Evolutionary conservation across 1,140 invertebrate species (phyloP).

Genomic region (Drosophila arawakana): DNA sequence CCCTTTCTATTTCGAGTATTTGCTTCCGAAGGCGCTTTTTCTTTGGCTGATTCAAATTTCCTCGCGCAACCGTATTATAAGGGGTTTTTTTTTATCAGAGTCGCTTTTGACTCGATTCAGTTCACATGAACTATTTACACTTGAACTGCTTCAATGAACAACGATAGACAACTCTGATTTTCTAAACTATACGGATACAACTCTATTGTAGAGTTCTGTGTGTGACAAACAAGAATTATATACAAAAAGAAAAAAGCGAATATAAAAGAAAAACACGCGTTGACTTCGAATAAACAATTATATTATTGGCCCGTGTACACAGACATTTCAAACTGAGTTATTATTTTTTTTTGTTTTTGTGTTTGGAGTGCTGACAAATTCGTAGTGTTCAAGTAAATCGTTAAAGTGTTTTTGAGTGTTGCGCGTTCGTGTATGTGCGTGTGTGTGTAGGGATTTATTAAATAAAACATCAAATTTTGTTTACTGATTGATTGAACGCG

Average conservation of each 20-base stretch:
- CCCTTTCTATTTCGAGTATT: no score
- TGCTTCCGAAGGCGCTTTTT: no score
- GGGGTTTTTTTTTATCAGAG: no score
- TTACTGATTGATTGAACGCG: slow-evolving; percentile 17
- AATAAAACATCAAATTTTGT: slow-evolving; percentile 22
- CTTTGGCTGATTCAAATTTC: no score
- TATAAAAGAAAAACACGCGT: slow-evolving; percentile 20
- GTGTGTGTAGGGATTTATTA: slow-evolving; percentile 32
- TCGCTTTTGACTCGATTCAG: no score
- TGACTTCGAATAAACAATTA: slow-evolving; percentile 29
- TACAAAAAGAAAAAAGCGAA: slow-evolving; percentile 13
- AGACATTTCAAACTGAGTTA: slow-evolving; percentile 37
- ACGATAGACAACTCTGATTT: no score
- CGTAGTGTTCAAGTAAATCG: slow-evolving; percentile 5
- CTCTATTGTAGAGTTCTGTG: background rate
- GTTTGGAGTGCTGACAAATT: slow-evolving; percentile 25
- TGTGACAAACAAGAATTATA: slow-evolving; percentile 28
- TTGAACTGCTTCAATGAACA: no score
- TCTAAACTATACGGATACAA: background rate
- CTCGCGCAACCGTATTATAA: no score
- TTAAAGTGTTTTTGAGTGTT: slow-evolving; percentile 34
- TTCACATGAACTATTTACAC: no score
- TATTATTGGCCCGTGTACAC: slow-evolving; percentile 30
- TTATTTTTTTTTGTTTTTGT: slow-evolving; percentile 41
- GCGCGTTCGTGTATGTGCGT: slow-evolving; percentile 23